Evolutionary conservation across 2,113 vertebrate genomes (phyloP), one percentile per base, ranked within the genome.

Genomic region (Acinonyx jubatus): DNA sequence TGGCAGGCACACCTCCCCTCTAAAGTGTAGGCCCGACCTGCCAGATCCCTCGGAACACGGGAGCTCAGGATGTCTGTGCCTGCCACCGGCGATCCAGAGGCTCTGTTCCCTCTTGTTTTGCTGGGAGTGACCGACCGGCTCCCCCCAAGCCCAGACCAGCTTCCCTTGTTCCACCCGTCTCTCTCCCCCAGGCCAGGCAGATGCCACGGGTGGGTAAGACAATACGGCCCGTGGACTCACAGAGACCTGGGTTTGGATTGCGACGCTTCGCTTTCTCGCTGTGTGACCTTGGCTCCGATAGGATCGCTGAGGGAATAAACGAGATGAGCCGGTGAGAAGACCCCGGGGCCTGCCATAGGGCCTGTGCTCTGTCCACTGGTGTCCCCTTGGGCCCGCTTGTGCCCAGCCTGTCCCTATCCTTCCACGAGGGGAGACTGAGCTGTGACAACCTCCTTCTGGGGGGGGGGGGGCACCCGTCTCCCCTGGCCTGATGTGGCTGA

Each of bases 301-400:
- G 36, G 23, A 61, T 41, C 10, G 21, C 52, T 4, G 7, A 29
- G 25, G 36, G 41, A 36, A 8, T 52, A 45, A 48, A 23, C 13
- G 14, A 68, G 66, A 4, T 45, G 2, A 8, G 66, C 29, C n/a
- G 8, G 50, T 10, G 86, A 55, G 50, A 16, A 78, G 71, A 41
- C 68, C n/a, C 63, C 0, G 0, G 31, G 76, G 50, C n/a, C 48
- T 66, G 41, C 21, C 50, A 27, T 1, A 1, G 7, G 38, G 13
- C 9, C 0, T 3, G 3, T 4, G 36, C 31, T 86, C 31, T 16
- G 31, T 29, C 27, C 0, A 9, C 14, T 4, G 5, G 1, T n/a
- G 78, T 36, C 69, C 15, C 6, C 48, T 6, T 1, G 4, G 66
- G 4, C 52, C 36, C 0, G 0, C 16, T 25, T 3, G 0, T n/a